These are phyloP conservation scores for Leptoteleia sp. DNA, from an alignment of 1,140 invertebrate species.

Conservation along the genomic window DNA sequence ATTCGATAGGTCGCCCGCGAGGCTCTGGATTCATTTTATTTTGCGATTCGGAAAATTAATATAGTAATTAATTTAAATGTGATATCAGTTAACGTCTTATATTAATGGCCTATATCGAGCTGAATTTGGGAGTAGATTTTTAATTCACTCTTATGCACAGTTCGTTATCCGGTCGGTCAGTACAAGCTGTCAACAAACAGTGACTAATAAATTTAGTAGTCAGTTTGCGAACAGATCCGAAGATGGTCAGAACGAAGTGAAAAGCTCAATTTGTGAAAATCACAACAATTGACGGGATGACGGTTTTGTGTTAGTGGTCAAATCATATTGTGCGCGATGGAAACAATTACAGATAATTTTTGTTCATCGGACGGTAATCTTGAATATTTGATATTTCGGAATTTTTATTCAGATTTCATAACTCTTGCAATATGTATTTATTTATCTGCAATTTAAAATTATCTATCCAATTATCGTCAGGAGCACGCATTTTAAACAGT, in stretches of 20 bases:
- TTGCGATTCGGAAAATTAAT: background rate
- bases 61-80: conserved; percentile 1
- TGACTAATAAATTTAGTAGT: conserved; percentile 62
- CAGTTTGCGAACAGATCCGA: conserved; percentile 62
- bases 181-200: conserved; percentile 64
- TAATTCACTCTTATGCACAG: conserved; percentile 50
- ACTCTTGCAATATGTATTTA: too few relatives aligned
- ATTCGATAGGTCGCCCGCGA: too few relatives aligned
- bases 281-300: conserved; percentile 26
- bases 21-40: too few relatives aligned
- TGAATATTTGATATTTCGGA: too few relatives aligned
- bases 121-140: conserved; percentile 30
- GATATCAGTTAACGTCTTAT: background rate
- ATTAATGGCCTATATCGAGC: conserved; percentile 1
- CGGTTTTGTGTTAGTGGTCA: conserved; percentile 26
- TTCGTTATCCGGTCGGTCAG: conserved; percentile 53
- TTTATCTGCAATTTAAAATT: too few relatives aligned
- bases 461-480: too few relatives aligned
- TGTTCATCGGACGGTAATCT: too few relatives aligned
- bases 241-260: conserved; percentile 60
- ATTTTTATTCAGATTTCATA: too few relatives aligned
- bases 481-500: too few relatives aligned
- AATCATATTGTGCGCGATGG: conserved; percentile 19
- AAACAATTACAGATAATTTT: too few relatives aligned
- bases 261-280: conserved; percentile 39